These are phyloP conservation scores for Ochropleura plecta DNA, from an alignment of 2,888 invertebrate genomes.

Conservation along the genomic window DNA sequence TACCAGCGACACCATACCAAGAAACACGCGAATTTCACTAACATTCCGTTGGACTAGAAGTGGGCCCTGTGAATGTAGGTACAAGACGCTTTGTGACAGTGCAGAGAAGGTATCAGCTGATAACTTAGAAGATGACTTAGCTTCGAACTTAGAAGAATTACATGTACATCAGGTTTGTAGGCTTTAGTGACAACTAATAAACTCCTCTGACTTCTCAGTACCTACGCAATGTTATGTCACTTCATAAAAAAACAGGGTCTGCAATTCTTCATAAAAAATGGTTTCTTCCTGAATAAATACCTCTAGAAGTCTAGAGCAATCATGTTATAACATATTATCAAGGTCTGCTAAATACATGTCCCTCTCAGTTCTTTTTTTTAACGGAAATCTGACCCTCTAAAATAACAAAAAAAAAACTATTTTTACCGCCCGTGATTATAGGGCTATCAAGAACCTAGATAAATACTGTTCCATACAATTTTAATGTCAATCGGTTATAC, in stretches of 20 bases:
- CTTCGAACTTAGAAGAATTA: conserved; percentile 92
- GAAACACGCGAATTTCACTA: conserved; percentile 93
- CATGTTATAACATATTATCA: too few relatives aligned
- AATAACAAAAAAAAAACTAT: too few relatives aligned
- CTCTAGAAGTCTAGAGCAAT: too few relatives aligned
- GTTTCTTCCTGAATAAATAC: too few relatives aligned
- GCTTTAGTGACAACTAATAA: neutral
- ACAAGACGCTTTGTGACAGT: conserved; percentile 93
- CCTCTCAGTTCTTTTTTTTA: too few relatives aligned
- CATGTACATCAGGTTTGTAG: conserved; percentile 93
- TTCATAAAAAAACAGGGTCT: neutral
- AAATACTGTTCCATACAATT: too few relatives aligned
- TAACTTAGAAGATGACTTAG: conserved; percentile 86
- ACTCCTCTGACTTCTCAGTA: neutral
- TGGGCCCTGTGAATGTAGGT: conserved; percentile 92
- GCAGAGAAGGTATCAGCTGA: conserved; percentile 50
- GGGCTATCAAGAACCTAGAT: too few relatives aligned
- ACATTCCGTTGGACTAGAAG: conserved; percentile 94
- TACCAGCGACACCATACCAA: conserved; percentile 73
- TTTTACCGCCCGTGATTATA: too few relatives aligned
- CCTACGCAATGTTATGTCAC: neutral
- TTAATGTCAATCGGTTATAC: too few relatives aligned
- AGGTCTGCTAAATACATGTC: too few relatives aligned
- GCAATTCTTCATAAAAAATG: too few relatives aligned
- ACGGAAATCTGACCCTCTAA: too few relatives aligned